These are phyloP conservation scores for Mongoloraphidia duomilia DNA, from an alignment of 2,888 invertebrate genomes.

Conservation along the genomic window DNA sequence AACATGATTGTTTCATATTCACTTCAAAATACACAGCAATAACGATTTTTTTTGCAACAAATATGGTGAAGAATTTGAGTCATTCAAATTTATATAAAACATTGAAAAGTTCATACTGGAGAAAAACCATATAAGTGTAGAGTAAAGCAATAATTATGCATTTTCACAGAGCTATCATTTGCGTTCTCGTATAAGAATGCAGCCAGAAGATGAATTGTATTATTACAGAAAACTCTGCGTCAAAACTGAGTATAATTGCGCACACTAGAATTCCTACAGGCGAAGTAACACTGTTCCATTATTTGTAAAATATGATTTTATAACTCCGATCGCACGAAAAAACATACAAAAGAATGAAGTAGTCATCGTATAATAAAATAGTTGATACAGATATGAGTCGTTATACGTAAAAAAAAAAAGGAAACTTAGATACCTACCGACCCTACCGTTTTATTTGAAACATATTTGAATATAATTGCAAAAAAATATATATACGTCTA, in stretches of 20 bases:
- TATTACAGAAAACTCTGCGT: constrained; percentile 9
- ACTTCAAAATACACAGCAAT: neutral
- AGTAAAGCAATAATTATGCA: constrained; percentile 8
- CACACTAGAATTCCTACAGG: constrained; percentile 14
- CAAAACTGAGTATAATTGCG: constrained; percentile 12
- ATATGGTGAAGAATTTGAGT: constrained; percentile 13
- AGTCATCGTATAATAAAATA: no score
- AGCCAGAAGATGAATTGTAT: constrained; percentile 10
- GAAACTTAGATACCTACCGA: no score
- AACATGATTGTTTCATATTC: neutral
- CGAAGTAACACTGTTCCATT: constrained; percentile 9
- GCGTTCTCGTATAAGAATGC: constrained; percentile 8
- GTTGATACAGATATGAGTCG: no score
- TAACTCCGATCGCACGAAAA: constrained; percentile 15
- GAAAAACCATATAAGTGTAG: no score
- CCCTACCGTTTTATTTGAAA: no score
- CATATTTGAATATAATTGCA: no score
- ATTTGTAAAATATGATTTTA: constrained; percentile 13
- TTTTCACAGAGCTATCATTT: constrained; percentile 11
- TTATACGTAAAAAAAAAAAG: no score
- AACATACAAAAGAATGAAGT: constrained; percentile 10
- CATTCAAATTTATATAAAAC: no score
- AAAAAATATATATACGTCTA: no score
- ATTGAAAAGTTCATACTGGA: no score
- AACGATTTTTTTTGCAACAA: constrained; percentile 14